These are phyloP conservation scores for Chlamydotis undulata DNA, from an alignment of 2,113 vertebrate species.

Conservation along the genomic window DNA sequence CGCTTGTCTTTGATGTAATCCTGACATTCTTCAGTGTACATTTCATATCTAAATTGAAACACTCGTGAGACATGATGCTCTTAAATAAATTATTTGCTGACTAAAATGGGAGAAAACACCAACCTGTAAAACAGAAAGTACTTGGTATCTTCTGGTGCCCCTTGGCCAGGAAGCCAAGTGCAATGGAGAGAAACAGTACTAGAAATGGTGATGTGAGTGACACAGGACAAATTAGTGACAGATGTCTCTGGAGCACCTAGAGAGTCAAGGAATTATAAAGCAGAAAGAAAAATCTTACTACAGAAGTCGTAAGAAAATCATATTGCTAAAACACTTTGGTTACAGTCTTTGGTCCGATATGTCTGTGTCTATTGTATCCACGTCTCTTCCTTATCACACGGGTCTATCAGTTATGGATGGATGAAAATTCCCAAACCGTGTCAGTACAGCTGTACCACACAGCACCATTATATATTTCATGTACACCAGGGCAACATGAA, in stretches of 20 bases:
- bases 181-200: constrained; percentile 62
- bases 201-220: neutral
- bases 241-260: constrained; percentile 71
- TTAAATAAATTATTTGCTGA: neutral
- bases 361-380: neutral
- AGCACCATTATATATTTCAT: neutral
- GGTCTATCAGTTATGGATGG: neutral
- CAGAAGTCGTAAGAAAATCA: rapidly evolving
- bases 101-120: neutral
- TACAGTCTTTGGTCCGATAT: neutral
- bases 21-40: constrained; percentile 49
- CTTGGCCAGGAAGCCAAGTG: constrained; percentile 64
- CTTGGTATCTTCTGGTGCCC: constrained; percentile 64
- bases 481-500: neutral
- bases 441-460: neutral
- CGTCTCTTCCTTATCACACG: neutral
- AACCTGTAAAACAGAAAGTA: constrained; percentile 79
- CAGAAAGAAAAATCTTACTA: neutral
- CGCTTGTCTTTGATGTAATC: constrained; percentile 34
- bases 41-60: constrained; percentile 47
- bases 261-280: neutral
- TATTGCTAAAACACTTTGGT: neutral
- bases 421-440: neutral
- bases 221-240: constrained; percentile 65
- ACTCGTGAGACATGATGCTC: neutral